Base-by-base conservation (phyloP, 2,113 vertebrate genomes). In the Gracilinanus agilis region DNA sequence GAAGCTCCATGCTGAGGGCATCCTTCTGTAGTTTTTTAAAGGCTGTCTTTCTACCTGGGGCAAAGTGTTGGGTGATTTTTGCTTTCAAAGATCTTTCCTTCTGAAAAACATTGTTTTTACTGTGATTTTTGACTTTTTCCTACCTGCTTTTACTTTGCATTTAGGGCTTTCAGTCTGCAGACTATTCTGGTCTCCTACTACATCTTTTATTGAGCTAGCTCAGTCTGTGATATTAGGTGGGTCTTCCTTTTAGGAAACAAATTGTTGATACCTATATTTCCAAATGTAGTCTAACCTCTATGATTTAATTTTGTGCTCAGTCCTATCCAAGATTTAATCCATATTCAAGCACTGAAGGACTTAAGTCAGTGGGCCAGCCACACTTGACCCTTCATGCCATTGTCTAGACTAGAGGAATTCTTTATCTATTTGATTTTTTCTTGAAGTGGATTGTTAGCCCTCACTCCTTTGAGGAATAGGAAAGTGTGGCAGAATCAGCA, bases 171-270 rank as follows among this genome's bases (percentile, higher is more conserved):
- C 75, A 55, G 91, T 44, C 90, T 91, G 91, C 24, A 61, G 1
- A 94, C 53, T 53, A 53, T 44, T 61, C 89, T 54, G 56, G 3
- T 7, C 11, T 88, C 90, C 16, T 61, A 11, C 56, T 92, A 19
- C 92, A 96, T 95, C 89, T 56, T 34, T 91, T 67, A 40, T 1
- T 54, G 53, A 94, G 21, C 49, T 55, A 7, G 54, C 67, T 2
- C 8, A 13, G 55, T 34, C 44, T n/a, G 55, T 91, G 94, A 7
- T 44, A 54, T 92, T 23, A 75, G 67, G n/a, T 75, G 13, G 61
- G 12, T 75, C n/a, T 75, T 75, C 67, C 11, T 75, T 75, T 75
- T 34, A 21, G 34, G 34, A 67, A 67, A 29, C 61, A 34, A 67
- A 67, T 34, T n/a, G 34, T n/a, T n/a, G 16, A 67, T 13, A 67